Conservation (phyloP, 2,113 vertebrate species). For the Varanus salvator region DNA sequence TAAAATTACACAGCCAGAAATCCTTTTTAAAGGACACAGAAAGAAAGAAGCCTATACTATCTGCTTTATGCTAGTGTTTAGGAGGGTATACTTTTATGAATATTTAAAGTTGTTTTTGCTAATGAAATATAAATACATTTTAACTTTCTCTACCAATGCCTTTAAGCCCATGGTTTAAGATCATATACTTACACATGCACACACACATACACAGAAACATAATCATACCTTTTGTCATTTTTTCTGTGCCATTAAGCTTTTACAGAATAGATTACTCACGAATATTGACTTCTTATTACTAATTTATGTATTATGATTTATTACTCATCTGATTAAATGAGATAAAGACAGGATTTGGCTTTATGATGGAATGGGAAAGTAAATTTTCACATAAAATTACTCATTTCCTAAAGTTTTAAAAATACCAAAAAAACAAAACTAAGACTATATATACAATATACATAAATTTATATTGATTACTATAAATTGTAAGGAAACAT, state of each 20-base stretch:
- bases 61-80: neutral
- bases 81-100: rapidly evolving
- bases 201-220: too few relatives aligned
- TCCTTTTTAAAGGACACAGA: neutral
- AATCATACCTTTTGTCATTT: neutral
- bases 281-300: too few relatives aligned
- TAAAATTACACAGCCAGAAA: neutral
- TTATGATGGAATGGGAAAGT: neutral
- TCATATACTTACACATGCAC: too few relatives aligned
- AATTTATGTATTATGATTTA: neutral
- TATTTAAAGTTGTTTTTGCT: conserved; percentile 8
- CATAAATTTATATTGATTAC: neutral
- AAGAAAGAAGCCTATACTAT: neutral
- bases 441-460: too few relatives aligned
- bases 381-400: neutral
- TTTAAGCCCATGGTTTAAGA: too few relatives aligned
- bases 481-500: neutral
- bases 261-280: neutral
- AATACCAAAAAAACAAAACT: neutral
- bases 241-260: neutral
- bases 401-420: neutral
- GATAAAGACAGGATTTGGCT: neutral
- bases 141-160: neutral
- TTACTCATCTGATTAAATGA: neutral
- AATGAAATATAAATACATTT: neutral